These are phyloP conservation scores for Sebastes paucispinis DNA, from an alignment of 2,797 vertebrate genomes.

Conservation along the genomic window DNA sequence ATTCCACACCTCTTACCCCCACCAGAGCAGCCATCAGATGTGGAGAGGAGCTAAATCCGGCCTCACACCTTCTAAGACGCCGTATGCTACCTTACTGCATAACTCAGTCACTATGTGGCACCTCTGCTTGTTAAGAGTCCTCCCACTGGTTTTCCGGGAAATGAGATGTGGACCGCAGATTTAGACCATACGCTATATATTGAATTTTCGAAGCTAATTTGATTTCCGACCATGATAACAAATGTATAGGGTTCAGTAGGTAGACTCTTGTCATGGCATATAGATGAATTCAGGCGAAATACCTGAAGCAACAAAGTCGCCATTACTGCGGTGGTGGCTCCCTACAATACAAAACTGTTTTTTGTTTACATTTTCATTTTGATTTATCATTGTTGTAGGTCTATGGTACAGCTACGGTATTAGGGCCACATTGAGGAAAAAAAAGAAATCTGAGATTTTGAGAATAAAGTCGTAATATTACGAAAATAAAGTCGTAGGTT, in stretches of 20 bases:
- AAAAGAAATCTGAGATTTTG: no score
- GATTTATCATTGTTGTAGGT: no score
- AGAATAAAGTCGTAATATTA: no score
- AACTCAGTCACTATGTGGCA: constrained; percentile 23
- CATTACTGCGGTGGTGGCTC: no score
- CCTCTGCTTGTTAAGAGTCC: constrained; percentile 40
- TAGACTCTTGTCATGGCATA: background rate
- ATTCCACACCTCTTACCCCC: background rate
- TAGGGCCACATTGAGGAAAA: no score
- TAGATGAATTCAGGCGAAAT: background rate
- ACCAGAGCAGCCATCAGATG: constrained; percentile 17
- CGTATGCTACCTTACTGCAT: constrained; percentile 30
- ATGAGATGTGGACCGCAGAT: constrained; percentile 15
- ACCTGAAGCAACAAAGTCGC: no score
- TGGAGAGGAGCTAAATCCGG: constrained; percentile 45
- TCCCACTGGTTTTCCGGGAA: constrained; percentile 20
- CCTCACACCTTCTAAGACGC: constrained; percentile 45
- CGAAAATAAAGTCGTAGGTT: no score
- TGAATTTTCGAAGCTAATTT: constrained; percentile 4
- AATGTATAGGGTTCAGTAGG: background rate
- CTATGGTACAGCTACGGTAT: no score
- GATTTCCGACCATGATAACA: constrained; percentile 12
- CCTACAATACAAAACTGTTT: no score
- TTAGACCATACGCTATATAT: background rate
- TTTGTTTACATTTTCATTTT: no score